Evolutionary conservation across 2,113 vertebrate species (phyloP).

Genomic region (Sterna hirundo): DNA sequence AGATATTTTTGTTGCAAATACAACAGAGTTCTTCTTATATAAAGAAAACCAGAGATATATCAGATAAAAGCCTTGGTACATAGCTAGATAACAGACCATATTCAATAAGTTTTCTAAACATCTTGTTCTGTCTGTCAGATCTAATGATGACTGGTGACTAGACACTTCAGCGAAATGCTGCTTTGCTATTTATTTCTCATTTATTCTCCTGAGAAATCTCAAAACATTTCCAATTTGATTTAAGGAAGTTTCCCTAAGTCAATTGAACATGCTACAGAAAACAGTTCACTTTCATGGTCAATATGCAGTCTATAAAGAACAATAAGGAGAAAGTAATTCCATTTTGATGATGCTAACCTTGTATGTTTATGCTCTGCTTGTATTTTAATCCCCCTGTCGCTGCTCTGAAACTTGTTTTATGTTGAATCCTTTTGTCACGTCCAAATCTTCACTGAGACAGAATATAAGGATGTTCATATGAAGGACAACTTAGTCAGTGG

Average conservation of each 20-base stretch:
- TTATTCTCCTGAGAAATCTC: slow-evolving; percentile 60
- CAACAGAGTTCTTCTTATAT: background rate
- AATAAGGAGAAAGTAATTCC: slow-evolving; percentile 70
- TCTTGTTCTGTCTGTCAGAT: slow-evolving; percentile 72
- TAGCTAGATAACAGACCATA: slow-evolving; percentile 34
- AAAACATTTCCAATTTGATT: slow-evolving; percentile 72
- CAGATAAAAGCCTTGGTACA: slow-evolving; percentile 52
- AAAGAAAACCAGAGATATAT: background rate
- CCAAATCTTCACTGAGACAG: background rate
- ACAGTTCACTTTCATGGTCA: slow-evolving; percentile 70
- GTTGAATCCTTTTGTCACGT: slow-evolving; percentile 5
- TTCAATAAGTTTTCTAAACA: slow-evolving; percentile 68
- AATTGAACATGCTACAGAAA: slow-evolving; percentile 61
- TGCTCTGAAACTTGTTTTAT: background rate
- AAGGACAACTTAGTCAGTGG: background rate
- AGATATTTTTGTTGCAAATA: slow-evolving; percentile 16
- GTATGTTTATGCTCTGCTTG: slow-evolving; percentile 47
- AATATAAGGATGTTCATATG: background rate
- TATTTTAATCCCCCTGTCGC: slow-evolving; percentile 39
- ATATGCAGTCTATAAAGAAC: slow-evolving; percentile 60
- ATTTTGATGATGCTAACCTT: slow-evolving; percentile 55
- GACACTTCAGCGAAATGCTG: slow-evolving; percentile 45
- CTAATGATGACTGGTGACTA: slow-evolving; percentile 72
- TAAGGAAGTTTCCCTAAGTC: slow-evolving; percentile 63
- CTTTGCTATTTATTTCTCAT: slow-evolving; percentile 72